These are phyloP conservation scores for Centruroides sculpturatus DNA, from an alignment of 1,140 invertebrate species.

Conservation along the genomic window DNA sequence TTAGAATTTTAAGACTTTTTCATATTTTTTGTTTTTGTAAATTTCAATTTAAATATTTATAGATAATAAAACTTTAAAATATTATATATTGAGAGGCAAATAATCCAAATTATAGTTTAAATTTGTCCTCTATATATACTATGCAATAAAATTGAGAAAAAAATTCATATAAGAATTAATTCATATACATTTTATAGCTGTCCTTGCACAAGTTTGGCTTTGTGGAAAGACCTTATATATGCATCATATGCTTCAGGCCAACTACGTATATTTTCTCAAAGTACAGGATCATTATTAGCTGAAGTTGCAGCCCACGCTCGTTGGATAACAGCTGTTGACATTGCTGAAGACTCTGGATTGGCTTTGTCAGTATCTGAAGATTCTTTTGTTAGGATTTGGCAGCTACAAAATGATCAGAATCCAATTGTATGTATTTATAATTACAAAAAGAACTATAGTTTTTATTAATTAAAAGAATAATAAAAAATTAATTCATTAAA, in stretches of 20 bases:
- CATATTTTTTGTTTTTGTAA: too few species aligned
- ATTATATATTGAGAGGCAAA: too few species aligned
- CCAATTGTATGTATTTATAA: neutral
- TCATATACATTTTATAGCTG: constrained; percentile 15
- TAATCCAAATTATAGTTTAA: too few species aligned
- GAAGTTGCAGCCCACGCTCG: constrained; percentile 35
- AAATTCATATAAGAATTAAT: too few species aligned
- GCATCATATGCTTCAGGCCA: constrained; percentile 36
- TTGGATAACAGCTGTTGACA: constrained; percentile 32
- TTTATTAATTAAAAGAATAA: neutral
- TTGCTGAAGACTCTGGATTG: constrained; percentile 28
- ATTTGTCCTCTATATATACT: too few species aligned
- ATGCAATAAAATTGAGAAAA: too few species aligned
- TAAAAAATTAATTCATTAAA: too few species aligned
- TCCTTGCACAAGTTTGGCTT: constrained; percentile 21
- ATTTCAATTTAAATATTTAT: too few species aligned
- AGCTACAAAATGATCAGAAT: constrained; percentile 17
- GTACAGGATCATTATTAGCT: constrained; percentile 24
- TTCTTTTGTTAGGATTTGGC: constrained; percentile 32
- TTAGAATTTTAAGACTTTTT: too few species aligned
- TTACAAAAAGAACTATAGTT: neutral
- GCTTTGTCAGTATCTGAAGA: constrained; percentile 32
- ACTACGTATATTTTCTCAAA: constrained; percentile 27
- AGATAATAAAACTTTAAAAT: too few species aligned
- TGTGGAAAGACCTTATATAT: constrained; percentile 26